Conservation (phyloP, 2,888 invertebrate species). For the Deilephila porcellus region DNA sequence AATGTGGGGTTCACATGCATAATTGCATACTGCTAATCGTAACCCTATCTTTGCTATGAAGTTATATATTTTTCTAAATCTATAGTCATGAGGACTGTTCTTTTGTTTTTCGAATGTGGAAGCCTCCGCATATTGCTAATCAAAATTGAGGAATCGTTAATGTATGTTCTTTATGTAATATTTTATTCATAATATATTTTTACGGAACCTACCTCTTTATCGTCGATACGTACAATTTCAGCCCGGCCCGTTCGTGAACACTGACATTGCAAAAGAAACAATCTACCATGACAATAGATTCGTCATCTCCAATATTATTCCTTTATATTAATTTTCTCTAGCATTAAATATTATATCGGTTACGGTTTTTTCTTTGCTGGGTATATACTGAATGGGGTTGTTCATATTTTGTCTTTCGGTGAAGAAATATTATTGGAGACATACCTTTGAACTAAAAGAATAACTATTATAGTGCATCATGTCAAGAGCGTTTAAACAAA, state of each 20-base stretch:
- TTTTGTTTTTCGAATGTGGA: conserved; percentile 65
- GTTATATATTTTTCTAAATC: conserved; percentile 66
- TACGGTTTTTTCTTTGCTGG: not conserved
- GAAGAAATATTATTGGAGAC: conserved; percentile 81
- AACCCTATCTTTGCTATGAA: conserved; percentile 63
- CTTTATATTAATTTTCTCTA: conserved; percentile 43
- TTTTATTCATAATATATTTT: conserved; percentile 56
- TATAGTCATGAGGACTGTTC: conserved; percentile 83
- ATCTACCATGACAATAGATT: conserved; percentile 85
- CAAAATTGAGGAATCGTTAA: conserved; percentile 76
- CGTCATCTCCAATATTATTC: conserved; percentile 80
- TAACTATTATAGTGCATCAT: conserved; percentile 46
- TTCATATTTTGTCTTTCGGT: not conserved
- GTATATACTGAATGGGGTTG: not conserved
- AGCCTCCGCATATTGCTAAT: conserved; percentile 77
- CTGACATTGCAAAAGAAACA: conserved; percentile 82
- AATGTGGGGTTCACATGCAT: conserved; percentile 78
- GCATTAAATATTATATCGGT: not conserved
- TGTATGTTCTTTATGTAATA: conserved; percentile 48
- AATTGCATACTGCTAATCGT: conserved; percentile 69
- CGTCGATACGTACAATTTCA: conserved; percentile 77
- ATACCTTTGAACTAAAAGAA: conserved; percentile 47
- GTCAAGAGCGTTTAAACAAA: conserved; percentile 26
- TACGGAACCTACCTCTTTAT: conserved; percentile 82
- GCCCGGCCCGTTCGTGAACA: conserved; percentile 76